A percentile compares a stretch with the other conserved stretches of the same genome.
Conservation (phyloP, 2,797 vertebrate genomes). For the Siniperca scherzeri region DNA sequence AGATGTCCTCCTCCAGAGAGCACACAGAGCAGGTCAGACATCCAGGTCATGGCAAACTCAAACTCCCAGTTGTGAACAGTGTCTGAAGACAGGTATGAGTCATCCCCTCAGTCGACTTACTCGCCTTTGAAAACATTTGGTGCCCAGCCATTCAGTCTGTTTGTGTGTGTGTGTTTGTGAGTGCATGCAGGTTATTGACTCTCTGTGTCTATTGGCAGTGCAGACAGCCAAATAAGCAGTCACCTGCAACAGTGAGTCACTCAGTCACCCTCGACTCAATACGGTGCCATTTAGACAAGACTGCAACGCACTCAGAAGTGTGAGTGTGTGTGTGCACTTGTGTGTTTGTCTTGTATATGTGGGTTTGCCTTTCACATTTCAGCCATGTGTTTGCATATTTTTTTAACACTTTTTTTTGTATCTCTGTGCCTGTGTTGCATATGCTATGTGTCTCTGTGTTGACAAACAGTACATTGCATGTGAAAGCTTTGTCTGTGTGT, state of each 20-base stretch:
- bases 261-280: conserved; percentile 59
- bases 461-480: conserved; percentile 14
- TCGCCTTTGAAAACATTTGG: conserved; percentile 39
- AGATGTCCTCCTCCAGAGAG: conserved; percentile 19
- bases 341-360: conserved; percentile 2
- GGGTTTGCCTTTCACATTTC: conserved; percentile 18
- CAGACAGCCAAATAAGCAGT: conserved; percentile 63
- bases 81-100: conserved; percentile 63
- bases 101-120: conserved; percentile 52
- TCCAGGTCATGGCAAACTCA: conserved; percentile 60
- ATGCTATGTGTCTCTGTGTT: conserved; percentile 18
- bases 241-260: conserved; percentile 67
- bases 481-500: conserved; percentile 10
- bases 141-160: conserved; percentile 21
- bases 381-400: background rate
- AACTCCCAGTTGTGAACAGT: conserved; percentile 47
- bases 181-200: conserved; percentile 44
- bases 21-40: conserved; percentile 14
- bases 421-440: conserved; percentile 23
- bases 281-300: conserved; percentile 48
- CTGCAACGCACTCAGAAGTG: conserved; percentile 31
- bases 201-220: conserved; percentile 33
- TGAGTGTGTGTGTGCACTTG: background rate
- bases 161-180: conserved; percentile 14
- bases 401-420: conserved; percentile 1